Base-by-base conservation (phyloP, 2,888 invertebrate species). In the Ceramica pisi region DNA sequence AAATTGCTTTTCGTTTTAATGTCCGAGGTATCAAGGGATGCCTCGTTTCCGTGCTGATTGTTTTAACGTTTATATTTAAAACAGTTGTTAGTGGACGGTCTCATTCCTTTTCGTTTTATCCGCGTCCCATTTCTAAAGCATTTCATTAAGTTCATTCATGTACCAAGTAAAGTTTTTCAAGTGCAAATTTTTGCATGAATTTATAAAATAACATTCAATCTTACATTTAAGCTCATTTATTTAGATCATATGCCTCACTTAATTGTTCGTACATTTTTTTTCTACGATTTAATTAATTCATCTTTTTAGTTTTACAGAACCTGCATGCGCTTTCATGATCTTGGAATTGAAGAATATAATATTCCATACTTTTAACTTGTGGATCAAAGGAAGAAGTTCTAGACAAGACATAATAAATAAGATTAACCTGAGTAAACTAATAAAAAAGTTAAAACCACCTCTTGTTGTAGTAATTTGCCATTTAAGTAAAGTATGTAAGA, bases 1-100 rank as follows among this genome's bases (percentile, higher is more conserved):
- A 91, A 93, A 93, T 94, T 91, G 93, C 91, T 92, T 94, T 92
- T 88, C 90, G 91, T 92, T 92, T 91, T 91, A 91, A 92, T 90
- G 91, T 90, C 86, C 84, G 89, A 88, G 87, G 90, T 92, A 91
- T 91, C 90, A 88, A 83, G 89, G 90, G 89, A 89, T 91, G 86
- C 83, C 87, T 87, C 87, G 88, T 87, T 86, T 87, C 85, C 86
- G 84, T 86, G 87, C 86, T 88, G 88, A 88, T 90, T 90, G 89
- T 89, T 90, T 84, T 81, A 82, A 82, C 82, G 81, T 80, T 77
- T 82, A 80, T 78, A 86, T 85, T 84, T 83, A 85, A 84, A 84
- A 74, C 78, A 74, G 87, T 88, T 87, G 86, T 88, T 86, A 87
- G 86, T 74, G 74, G 66, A 85, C 72, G 70, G 65, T 80, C 82